Percentiles rank a stretch among this genome's conserved stretches.
These are phyloP conservation scores for Graptemys geographica DNA, from an alignment of 2,797 vertebrate genomes.

Conservation along the genomic window DNA sequence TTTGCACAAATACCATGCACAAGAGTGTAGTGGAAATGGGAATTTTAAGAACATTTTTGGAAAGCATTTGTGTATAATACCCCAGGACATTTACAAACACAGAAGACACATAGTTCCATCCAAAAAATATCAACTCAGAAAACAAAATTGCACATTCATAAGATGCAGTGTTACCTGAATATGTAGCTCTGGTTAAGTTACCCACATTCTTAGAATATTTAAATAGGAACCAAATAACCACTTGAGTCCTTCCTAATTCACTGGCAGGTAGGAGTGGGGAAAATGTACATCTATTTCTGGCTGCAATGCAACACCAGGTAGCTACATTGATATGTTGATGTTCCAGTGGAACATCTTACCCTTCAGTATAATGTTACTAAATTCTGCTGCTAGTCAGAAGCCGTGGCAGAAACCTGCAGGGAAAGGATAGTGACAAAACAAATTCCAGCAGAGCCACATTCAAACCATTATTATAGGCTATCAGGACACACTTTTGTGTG, in stretches of 20 bases:
- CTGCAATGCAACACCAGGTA: not conserved
- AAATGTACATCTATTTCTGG: not conserved
- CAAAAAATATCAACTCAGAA: not conserved
- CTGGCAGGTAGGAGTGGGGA: rapidly evolving
- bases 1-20: not conserved
- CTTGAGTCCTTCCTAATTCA: rapidly evolving
- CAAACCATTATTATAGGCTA: not conserved
- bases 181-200: not conserved
- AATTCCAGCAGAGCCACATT: not conserved
- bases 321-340: not conserved
- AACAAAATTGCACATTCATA: not conserved
- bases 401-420: not conserved
- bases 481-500: not conserved
- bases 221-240: not conserved
- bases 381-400: not conserved
- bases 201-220: rapidly evolving
- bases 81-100: rapidly evolving
- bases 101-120: not conserved
- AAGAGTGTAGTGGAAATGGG: not conserved
- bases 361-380: not conserved
- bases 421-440: not conserved
- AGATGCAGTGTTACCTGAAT: not conserved
- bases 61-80: not conserved
- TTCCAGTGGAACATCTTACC: not conserved
- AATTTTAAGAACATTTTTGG: slow-evolving; percentile 10